phyloP scores from a whole-genome alignment of 2,113 vertebrate genomes.

The Bombycilla garrulus region DNA sequence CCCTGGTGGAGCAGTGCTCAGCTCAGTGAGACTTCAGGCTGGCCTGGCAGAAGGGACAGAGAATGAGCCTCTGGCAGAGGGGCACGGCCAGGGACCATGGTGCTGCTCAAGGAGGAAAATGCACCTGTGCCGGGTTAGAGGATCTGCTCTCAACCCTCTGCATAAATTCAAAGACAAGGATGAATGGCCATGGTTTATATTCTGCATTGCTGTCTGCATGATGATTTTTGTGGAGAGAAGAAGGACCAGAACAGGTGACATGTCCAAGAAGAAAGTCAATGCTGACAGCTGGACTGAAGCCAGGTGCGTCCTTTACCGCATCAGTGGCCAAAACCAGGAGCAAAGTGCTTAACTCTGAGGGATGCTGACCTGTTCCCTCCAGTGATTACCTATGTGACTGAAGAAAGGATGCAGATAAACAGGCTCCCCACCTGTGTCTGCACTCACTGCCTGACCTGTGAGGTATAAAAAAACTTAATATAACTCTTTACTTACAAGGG shows the following conservation, averaged over 20 bases:
- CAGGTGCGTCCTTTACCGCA: neutral
- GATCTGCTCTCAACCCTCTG: neutral
- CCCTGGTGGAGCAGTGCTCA: neutral
- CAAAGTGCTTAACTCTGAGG: neutral
- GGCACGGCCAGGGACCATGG: rapidly evolving
- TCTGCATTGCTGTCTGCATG: neutral
- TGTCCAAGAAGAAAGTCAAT: neutral
- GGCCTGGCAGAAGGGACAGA: neutral
- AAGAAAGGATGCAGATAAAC: neutral
- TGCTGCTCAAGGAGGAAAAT: neutral
- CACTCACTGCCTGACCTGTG: neutral
- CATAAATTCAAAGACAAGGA: neutral
- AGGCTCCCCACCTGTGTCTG: neutral
- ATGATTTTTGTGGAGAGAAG: neutral
- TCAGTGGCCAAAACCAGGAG: neutral
- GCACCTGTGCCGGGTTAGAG: neutral
- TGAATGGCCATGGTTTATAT: neutral
- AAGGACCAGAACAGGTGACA: neutral
- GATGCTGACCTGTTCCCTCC: neutral
- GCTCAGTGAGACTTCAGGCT: neutral
- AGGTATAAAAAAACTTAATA: neutral
- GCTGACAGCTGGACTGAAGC: neutral
- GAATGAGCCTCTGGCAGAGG: neutral
- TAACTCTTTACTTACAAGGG: neutral
- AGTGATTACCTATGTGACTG: neutral